Base-by-base conservation (phyloP, 2,113 vertebrate genomes). In the Nipponia nippon region DNA sequence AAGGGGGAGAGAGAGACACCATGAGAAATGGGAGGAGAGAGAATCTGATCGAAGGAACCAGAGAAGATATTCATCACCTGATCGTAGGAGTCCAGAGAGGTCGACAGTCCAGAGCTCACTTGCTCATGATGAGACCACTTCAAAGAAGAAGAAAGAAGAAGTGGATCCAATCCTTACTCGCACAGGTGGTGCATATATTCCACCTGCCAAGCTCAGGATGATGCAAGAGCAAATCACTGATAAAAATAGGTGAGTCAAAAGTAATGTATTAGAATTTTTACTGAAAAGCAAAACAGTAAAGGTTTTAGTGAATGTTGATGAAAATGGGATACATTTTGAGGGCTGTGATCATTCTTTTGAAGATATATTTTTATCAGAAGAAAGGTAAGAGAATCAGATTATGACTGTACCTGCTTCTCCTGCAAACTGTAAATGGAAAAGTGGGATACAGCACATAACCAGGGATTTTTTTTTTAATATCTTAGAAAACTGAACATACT, bases 191-290 rank as follows among this genome's bases (percentile, higher is more conserved):
- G 99, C 99, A 0, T 99, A 99, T 90, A 99, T 99, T 94, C 99
- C 99, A 6, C 99, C 99, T 10, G 99, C 99, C 69, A 99, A 99
- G 90, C 99, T 99, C 69, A 98, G 99, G 79, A 99, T 99, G 99
- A 99, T 99, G 99, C 99, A 99, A 94, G 99, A 99, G 63, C 99
- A 99, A 96, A 99, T 99, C 87, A 99, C 99, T 12, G 99, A 99
- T 98, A 99, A 99, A 98, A 99, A 98, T 95, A 99, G 99, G 99
- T 98, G 75, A 90, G 97, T 89, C 55, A 9, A 34, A 91, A 67
- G 17, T 87, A 53, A 42, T 2, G 1, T 11, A 2, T 4, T 50
- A 17, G 9, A 10, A 16, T 75, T 82, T 53, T 65, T 87, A 21
- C 18, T 80, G 38, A 59, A 30, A 88, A 78, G 19, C 23, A 38